A percentile compares a stretch with the other conserved stretches of the same genome.
These are phyloP conservation scores for Chlamydotis undulata DNA, from an alignment of 2,113 vertebrate species.

Conservation along the genomic window DNA sequence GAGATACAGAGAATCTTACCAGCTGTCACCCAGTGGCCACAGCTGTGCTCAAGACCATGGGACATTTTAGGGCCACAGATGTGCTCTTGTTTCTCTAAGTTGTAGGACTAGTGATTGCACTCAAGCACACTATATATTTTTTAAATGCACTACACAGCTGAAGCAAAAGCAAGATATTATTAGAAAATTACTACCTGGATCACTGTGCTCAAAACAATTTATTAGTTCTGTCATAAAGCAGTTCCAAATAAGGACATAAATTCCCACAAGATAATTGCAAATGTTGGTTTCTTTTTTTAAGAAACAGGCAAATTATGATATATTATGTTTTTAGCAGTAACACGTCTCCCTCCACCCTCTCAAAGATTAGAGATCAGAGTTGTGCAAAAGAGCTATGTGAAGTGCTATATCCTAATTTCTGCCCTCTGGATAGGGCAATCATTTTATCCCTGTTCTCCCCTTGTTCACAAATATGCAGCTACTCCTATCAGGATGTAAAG, in stretches of 20 bases:
- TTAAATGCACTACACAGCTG: neutral
- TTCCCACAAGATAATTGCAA: slow-evolving; percentile 12
- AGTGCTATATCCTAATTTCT: neutral
- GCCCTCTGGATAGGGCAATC: neutral
- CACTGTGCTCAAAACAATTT: slow-evolving; percentile 26
- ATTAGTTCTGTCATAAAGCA: slow-evolving; percentile 47
- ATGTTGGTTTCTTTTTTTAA: neutral
- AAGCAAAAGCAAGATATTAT: neutral
- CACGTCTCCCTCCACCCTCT: neutral
- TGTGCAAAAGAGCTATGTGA: neutral
- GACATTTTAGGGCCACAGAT: neutral
- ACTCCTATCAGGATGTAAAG: neutral
- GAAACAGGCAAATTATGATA: slow-evolving; percentile 10
- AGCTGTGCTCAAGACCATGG: neutral
- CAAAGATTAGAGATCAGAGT: neutral
- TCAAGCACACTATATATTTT: neutral
- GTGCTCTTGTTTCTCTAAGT: neutral
- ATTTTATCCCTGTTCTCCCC: neutral
- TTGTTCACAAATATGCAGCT: neutral
- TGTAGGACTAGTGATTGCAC: neutral
- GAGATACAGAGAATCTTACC: neutral
- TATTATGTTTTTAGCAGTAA: neutral
- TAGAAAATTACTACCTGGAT: neutral
- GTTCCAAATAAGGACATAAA: slow-evolving; percentile 20
- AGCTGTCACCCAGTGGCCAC: neutral